These are phyloP conservation scores for Peribatodes rhomboidaria DNA, from an alignment of 2,888 invertebrate species.

Conservation along the genomic window DNA sequence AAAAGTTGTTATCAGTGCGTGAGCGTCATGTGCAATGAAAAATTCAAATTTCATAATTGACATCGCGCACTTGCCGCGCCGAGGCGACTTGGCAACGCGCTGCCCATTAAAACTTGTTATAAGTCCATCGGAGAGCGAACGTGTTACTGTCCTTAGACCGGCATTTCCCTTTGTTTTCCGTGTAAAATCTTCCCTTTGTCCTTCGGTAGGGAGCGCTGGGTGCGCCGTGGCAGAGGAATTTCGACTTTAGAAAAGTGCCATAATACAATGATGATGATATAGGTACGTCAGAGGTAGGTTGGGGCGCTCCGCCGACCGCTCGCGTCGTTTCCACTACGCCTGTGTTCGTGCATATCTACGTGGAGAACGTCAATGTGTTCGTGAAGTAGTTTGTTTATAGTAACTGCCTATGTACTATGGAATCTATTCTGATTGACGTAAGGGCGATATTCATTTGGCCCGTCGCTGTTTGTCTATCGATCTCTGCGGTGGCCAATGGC, in stretches of 20 bases:
- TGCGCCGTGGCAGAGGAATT: constrained; percentile 80
- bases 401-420: constrained; percentile 71
- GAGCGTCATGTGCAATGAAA: constrained; percentile 62
- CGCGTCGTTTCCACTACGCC: constrained; percentile 78
- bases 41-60: constrained; percentile 75
- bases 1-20: constrained; percentile 60
- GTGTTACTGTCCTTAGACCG: constrained; percentile 72
- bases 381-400: constrained; percentile 88
- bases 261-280: constrained; percentile 76
- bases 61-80: constrained; percentile 68
- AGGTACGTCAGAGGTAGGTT: constrained; percentile 72
- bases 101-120: constrained; percentile 64
- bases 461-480: constrained; percentile 88
- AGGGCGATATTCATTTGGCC: constrained; percentile 82
- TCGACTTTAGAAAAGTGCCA: constrained; percentile 84
- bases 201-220: constrained; percentile 79
- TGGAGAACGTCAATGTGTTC: constrained; percentile 75
- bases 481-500: constrained; percentile 88
- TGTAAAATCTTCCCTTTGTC: constrained; percentile 83
- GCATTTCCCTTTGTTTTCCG: constrained; percentile 83
- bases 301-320: constrained; percentile 72
- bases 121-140: constrained; percentile 66
- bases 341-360: constrained; percentile 77
- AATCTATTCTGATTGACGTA: constrained; percentile 68
- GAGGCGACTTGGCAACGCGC: constrained; percentile 77